Conservation (phyloP, 2,888 invertebrate species). For the Thymelicus acteon region DNA sequence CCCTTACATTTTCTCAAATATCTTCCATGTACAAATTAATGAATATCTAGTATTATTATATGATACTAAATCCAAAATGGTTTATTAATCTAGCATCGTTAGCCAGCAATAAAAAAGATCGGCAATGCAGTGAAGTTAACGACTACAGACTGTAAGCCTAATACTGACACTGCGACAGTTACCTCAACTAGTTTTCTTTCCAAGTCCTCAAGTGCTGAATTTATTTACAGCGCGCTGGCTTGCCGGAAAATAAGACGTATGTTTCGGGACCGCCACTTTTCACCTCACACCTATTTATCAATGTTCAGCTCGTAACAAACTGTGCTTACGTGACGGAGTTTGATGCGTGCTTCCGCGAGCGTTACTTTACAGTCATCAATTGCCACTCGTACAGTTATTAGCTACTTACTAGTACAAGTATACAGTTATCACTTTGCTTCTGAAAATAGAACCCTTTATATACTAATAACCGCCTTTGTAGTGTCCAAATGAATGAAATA, state of each 20-base stretch:
- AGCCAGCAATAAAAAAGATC: not conserved
- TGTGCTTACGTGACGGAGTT: slow-evolving; percentile 24
- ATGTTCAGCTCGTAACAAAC: slow-evolving; percentile 32
- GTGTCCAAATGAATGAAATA: no score
- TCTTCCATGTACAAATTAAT: no score
- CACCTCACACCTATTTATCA: slow-evolving; percentile 33
- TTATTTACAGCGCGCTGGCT: slow-evolving; percentile 18
- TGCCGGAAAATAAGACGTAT: slow-evolving; percentile 30
- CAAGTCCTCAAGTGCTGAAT: slow-evolving; percentile 18
- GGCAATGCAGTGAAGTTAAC: not conserved
- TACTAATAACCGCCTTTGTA: no score
- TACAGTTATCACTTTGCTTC: no score
- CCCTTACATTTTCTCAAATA: no score
- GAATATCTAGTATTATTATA: no score
- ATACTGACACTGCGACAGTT: slow-evolving; percentile 2
- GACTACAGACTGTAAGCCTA: not conserved
- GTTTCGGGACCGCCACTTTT: slow-evolving; percentile 27
- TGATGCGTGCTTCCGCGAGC: not conserved
- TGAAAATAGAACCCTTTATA: no score
- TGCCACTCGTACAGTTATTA: not conserved
- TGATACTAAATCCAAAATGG: no score
- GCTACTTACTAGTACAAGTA: no score
- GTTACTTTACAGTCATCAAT: not conserved
- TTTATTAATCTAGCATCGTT: not conserved
- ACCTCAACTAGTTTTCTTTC: slow-evolving; percentile 8